Base-by-base conservation (phyloP, 2,113 vertebrate species). In the Mustela lutreola region DNA sequence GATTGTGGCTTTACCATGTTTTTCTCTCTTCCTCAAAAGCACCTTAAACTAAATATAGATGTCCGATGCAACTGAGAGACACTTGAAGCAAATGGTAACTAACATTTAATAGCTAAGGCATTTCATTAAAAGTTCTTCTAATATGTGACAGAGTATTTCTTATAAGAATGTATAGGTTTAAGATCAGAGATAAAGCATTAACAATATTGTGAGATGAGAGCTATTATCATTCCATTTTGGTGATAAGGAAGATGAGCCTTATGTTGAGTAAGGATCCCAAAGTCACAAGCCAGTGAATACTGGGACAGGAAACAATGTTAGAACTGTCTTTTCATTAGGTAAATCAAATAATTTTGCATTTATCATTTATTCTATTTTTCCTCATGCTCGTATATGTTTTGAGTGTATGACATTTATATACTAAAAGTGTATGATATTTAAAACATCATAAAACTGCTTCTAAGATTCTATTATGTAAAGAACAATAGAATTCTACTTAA, bases 381-480 rank as follows among this genome's bases (percentile, higher is more conserved):
- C 63, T 63, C 86, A 67, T 79, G 21, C 2, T 62, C 36, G 12
- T n/a, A 19, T 36, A 71, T 65, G 53, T 48, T 76, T 95, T 50
- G 16, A 73, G 22, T 50, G 6, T 50, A n/a, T 65, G 28, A n/a
- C 62, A 73, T 56, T 53, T 89, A 81, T n/a, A 36, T 70, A 70
- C 18, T 95, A 36, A 16, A 73, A 73, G 22, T 63, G 4, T 42
- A 26, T 60, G 18, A 24, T 73, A 78, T 62, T 58, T 88, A 85
- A 93, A 83, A 89, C 76, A 33, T 33, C 11, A 26, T 62, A 88
- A 84, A 88, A 45, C 39, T 93, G 7, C 79, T 88, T 76, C 80
- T 83, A 88, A 92, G 19, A 11, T 70, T 97, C 1, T 71, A 65
- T 36, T 89, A 91, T 80, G 97, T 84, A 73, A 97, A 86, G 28